Base-by-base conservation (phyloP, 2,797 vertebrate species). In the Protosalanx chinensis region DNA sequence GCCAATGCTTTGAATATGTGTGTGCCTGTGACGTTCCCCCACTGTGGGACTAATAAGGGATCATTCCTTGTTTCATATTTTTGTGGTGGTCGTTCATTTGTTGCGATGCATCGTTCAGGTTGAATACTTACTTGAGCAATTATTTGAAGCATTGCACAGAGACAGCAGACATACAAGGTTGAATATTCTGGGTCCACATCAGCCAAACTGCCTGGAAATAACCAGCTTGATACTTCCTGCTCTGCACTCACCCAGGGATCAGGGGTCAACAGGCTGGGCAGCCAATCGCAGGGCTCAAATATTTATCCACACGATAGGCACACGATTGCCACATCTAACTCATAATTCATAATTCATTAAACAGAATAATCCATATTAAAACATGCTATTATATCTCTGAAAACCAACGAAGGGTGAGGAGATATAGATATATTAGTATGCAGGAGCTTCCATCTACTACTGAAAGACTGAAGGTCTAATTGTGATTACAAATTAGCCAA, bases 401-500 rank as follows among this genome's bases (percentile, higher is more conserved):
- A 88, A 85, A 76, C 71, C 72, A 76, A 84, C 37, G n/a, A 74
- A 79, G 76, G 74, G 78, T 66, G 72, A 70, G 1, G 32, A 71
- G 81, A 88, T 85, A 84, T 82, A 70, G 71, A 41, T 60, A 68
- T 57, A 91, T 91, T 89, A 86, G 85, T 86, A 89, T 92, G 81
- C 86, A 72, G 71, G 64, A 41, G 3, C 64, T 70, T 74, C 13
- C 33, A 58, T 59, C 58, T 10, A 72, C 18, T 59, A 78, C 75
- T 72, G 27, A 64, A 83, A 85, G 76, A 90, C 86, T 87, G 74
- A 27, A 27, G 23, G 81, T 73, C 75, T 87, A 85, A 88, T 88
- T 89, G 86, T 80, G 86, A 87, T 91, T 84, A 87, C 79, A 86
- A 91, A 92, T 90, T 79, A 85, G 67, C 74, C 81, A 78, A 84